A percentile compares a stretch with the other conserved stretches of the same genome.
These are phyloP conservation scores for Virgularia gustaviana DNA, from an alignment of 92 coral and sea anemone species.

Conservation along the genomic window DNA sequence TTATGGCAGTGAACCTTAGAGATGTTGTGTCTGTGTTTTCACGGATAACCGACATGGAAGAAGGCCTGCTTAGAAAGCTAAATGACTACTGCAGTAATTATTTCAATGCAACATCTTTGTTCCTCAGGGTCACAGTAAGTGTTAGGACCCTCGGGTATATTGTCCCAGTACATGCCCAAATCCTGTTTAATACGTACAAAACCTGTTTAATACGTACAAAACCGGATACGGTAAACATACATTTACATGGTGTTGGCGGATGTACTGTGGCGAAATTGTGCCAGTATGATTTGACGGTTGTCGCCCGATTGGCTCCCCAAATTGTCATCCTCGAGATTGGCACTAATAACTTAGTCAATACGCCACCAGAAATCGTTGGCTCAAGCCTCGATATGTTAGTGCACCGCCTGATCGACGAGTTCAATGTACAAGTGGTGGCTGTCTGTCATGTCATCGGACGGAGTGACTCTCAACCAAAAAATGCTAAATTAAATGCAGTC, in stretches of 20 bases:
- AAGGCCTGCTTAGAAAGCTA: background rate
- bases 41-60: background rate
- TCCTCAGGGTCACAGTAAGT: conserved; percentile 3
- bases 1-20: conserved; percentile 11
- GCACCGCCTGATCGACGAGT: background rate
- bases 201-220: no score
- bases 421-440: no score
- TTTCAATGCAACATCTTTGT: conserved; percentile 4
- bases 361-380: background rate
- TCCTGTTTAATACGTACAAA: background rate
- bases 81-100: background rate
- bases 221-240: background rate
- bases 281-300: background rate
- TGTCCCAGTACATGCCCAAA: conserved; percentile 7
- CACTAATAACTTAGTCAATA: background rate
- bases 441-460: background rate
- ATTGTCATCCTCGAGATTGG: background rate
- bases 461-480: background rate
- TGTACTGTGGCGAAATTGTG: background rate
- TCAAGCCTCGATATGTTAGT: background rate
- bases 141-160: background rate
- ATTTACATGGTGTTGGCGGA: background rate
- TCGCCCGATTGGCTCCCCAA: background rate
- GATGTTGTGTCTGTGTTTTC: conserved; percentile 4
- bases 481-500: background rate